A percentile compares a stretch with the other conserved stretches of the same genome.
These are phyloP conservation scores for Colletes latitarsis DNA, from an alignment of 1,140 invertebrate species.

Conservation along the genomic window DNA sequence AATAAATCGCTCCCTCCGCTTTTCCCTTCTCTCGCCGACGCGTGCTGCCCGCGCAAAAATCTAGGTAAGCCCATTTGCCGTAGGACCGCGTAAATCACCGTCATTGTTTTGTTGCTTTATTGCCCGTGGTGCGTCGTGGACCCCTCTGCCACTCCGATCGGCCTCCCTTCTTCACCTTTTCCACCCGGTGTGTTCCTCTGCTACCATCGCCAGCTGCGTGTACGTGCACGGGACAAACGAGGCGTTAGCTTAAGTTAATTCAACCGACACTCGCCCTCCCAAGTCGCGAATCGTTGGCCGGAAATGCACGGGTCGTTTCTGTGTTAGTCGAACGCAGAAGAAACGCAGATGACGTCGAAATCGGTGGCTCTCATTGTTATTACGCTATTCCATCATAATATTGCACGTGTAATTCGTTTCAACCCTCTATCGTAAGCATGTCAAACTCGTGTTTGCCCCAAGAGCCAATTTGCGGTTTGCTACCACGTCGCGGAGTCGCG, in stretches of 20 bases:
- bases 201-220: slow-evolving; percentile 8
- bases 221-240: slow-evolving; percentile 40
- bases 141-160: slow-evolving; percentile 28
- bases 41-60: slow-evolving; percentile 62
- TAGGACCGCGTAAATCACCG: slow-evolving; percentile 71
- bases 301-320: slow-evolving; percentile 63
- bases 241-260: slow-evolving; percentile 56
- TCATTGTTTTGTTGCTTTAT: slow-evolving; percentile 71
- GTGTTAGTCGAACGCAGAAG: slow-evolving; percentile 56
- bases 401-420: not conserved
- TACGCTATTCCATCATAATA: not conserved
- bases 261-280: slow-evolving; percentile 54
- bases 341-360: slow-evolving; percentile 35
- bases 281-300: slow-evolving; percentile 56
- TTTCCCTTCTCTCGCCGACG: slow-evolving; percentile 51
- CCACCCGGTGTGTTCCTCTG: not conserved
- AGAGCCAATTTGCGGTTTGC: too few relatives aligned
- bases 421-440: not conserved
- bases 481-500: too few relatives aligned
- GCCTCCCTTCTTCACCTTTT: slow-evolving; percentile 26
- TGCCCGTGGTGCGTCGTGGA: slow-evolving; percentile 40
- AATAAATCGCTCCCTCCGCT: slow-evolving; percentile 65
- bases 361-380: slow-evolving; percentile 53
- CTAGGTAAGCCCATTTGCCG: slow-evolving; percentile 69
- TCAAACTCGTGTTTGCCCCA: too few relatives aligned